Evolutionary conservation across 2,113 vertebrate species (phyloP).

Genomic region (Ascaphus truei): DNA sequence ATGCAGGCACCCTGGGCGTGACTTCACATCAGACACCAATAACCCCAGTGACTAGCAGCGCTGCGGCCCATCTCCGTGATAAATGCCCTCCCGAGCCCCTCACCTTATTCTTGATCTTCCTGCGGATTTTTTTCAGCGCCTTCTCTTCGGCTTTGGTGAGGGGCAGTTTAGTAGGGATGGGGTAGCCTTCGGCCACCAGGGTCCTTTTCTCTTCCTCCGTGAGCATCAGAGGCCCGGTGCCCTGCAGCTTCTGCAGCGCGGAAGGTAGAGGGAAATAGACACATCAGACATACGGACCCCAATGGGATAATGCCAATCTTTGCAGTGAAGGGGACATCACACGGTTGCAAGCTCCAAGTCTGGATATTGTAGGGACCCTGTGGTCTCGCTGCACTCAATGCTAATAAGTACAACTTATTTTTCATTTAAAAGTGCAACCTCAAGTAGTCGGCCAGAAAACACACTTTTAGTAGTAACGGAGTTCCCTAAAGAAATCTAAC

Average conservation of each 20-base stretch:
- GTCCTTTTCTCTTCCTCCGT: constrained; percentile 96
- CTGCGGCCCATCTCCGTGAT: not conserved
- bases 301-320: no score
- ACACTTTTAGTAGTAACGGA: no score
- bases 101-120: constrained; percentile 98
- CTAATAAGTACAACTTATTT: no score
- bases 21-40: no score
- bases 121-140: constrained; percentile 94
- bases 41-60: constrained; percentile 8
- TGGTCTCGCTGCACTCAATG: no score
- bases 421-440: no score
- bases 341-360: not conserved
- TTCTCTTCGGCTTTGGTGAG: constrained; percentile 96
- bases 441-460: no score
- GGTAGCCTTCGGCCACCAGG: constrained; percentile 91
- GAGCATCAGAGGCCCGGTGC: constrained; percentile 87
- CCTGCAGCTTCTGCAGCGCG: constrained; percentile 77
- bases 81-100: constrained; percentile 4
- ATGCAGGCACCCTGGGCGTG: not conserved
- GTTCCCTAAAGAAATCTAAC: no score
- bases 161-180: constrained; percentile 91
- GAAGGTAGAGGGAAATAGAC: not conserved
- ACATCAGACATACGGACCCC: not conserved
- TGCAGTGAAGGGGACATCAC: not conserved
- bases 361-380: no score